Evolutionary conservation across 2,888 invertebrate species (phyloP).

Genomic region (Platycheirus rosarum): DNA sequence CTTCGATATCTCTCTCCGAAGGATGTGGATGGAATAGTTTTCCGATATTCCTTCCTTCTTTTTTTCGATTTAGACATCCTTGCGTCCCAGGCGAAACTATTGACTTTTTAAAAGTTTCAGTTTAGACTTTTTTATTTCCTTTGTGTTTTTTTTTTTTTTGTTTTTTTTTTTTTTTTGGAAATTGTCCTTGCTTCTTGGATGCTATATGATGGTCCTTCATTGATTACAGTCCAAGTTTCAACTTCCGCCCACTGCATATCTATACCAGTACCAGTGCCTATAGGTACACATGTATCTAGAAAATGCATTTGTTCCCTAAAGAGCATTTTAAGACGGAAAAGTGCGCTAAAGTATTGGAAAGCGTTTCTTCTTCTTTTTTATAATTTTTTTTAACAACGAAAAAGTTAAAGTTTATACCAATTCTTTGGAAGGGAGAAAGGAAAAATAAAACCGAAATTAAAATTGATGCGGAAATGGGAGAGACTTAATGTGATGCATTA

Average conservation of each 20-base stretch:
- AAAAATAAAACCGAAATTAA: constrained; percentile 11
- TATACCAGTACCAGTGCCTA: background rate
- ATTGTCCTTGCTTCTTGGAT: constrained; percentile 41
- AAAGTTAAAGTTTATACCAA: constrained; percentile 58
- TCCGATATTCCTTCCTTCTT: constrained; percentile 50
- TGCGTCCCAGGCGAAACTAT: constrained; percentile 63
- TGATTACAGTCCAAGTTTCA: constrained; percentile 71
- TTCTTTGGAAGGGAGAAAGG: constrained; percentile 22
- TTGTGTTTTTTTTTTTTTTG: constrained; percentile 14
- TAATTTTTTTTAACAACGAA: constrained; percentile 47
- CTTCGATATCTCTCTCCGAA: constrained; percentile 62
- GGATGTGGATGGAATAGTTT: constrained; percentile 69
- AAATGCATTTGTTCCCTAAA: constrained; percentile 39
- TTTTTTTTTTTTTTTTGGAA: constrained; percentile 19
- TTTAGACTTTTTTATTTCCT: constrained; percentile 40
- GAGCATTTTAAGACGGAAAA: constrained; percentile 54
- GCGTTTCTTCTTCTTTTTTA: constrained; percentile 10
- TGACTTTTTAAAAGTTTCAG: constrained; percentile 70
- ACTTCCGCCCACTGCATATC: constrained; percentile 19
- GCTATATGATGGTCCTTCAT: constrained; percentile 53
- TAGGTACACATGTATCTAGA: background rate
- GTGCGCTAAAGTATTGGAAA: constrained; percentile 62
- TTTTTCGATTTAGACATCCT: constrained; percentile 29
- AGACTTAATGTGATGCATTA: constrained; percentile 73
- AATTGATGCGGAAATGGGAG: constrained; percentile 37